Percentiles rank a stretch among this genome's conserved stretches.
These are phyloP conservation scores for Pterocles burchelli DNA, from an alignment of 2,113 vertebrate genomes.

Conservation along the genomic window DNA sequence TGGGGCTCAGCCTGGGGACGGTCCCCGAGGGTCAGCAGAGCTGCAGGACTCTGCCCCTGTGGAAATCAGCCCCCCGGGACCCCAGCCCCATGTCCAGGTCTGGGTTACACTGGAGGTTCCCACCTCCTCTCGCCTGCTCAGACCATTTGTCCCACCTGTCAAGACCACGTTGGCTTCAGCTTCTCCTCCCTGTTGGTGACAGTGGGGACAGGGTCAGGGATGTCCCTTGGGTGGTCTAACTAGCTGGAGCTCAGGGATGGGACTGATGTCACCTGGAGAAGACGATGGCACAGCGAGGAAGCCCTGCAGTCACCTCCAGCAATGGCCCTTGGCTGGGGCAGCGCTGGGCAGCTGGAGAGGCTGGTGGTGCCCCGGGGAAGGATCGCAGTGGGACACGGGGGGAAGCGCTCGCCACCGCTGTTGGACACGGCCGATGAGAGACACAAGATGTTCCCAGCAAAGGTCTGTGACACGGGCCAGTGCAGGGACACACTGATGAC, in stretches of 20 bases:
- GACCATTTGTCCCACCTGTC: no score
- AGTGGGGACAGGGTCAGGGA: no score
- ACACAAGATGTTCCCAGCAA: not conserved
- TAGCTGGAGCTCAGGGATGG: not conserved
- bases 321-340: not conserved
- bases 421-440: accelerated
- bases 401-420: accelerated
- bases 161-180: no score
- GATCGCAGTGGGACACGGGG: accelerated
- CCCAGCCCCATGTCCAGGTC: no score
- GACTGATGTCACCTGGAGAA: not conserved
- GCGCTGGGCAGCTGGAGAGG: not conserved
- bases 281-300: not conserved
- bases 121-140: no score
- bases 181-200: no score
- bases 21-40: no score
- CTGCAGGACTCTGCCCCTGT: no score
- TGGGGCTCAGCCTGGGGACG: no score
- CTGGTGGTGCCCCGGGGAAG: not conserved
- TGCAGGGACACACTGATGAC: not conserved
- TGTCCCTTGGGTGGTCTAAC: no score
- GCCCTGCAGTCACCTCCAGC: not conserved
- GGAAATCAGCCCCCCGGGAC: no score
- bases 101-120: no score
- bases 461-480: not conserved